Evolutionary conservation across 2,888 invertebrate species (phyloP), one percentile per base, ranked within the genome.

Genomic region (Timandra comae): DNA sequence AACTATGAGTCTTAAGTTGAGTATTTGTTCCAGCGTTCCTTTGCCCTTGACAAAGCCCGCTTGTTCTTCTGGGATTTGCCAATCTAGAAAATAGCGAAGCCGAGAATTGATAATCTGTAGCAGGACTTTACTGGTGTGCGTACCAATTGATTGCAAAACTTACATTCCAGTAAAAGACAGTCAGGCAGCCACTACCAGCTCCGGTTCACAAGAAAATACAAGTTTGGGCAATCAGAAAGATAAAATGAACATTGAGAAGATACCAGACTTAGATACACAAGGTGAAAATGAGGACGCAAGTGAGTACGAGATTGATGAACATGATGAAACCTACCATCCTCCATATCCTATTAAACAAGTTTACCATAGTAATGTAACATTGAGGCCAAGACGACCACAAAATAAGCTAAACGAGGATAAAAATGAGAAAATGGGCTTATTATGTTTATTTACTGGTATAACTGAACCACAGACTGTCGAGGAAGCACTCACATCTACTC

Each of bases 391-490:
- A 7, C 22, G 22, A 22, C 8, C 22, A 22, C 22, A 7, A 8
- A 1, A 7, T 7, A 22, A 22, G n/a, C n/a, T n/a, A n/a, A n/a
- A n/a, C n/a, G n/a, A n/a, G n/a, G n/a, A n/a, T n/a, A 27, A 21
- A 7, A 12, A 32, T 12, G 21, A 10, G 4, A 28, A 42, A 12
- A 26, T 20, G 8, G 10, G 24, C 12, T 13, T 12, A 12, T 8
- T 33, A 22, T 38, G 30, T 27, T 21, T 30, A 4, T 9, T 23
- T 26, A 33, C 32, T 7, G 16, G 23, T 13, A 7, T 30, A 0
- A 19, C 36, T 13, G 43, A 43, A 22, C 43, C 43, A 28, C 33
- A 41, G 33, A 36, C 33, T 13, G 41, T 34, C 11, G 41, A 46
- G 10, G 39, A 46, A 23, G 47, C 43, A 8, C 27, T 47, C 2